Base-by-base conservation (phyloP, 1,140 invertebrate species). In the Phocides pigmalion region DNA sequence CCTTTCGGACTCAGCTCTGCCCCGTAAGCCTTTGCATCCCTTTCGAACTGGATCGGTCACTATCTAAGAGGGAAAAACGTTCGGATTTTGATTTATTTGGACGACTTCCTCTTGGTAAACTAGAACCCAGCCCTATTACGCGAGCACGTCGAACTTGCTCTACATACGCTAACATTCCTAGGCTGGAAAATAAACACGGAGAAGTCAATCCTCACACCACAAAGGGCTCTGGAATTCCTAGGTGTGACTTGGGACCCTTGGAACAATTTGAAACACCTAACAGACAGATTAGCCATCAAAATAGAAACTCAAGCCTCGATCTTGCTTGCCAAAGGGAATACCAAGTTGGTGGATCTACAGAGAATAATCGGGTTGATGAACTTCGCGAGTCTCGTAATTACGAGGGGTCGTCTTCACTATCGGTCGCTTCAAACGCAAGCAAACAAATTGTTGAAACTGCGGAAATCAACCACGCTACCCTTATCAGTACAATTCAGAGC, bases 1-100 rank as follows among this genome's bases (percentile, higher is more conserved):
- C 62, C 62, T n/a, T 54, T 64, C 47, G 49, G 61, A 8, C 25
- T 54, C 8, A 63, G 39, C 25, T 53, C 62, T 11, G 49, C 49
- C 9, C 49, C 47, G 5, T 53, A 28, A 19, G 39, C 39, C 4
- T 62, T 62, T 16, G 61, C 61, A 2, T 51, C 37, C 15, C 35
- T 63, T 16, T 28, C 47, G 11, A 63, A 63, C 11, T 63, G 61
- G 47, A 44, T 63, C 9, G 61, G 28, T 12, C 61, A 62, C 8
- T 41, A 41, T 8, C 16, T 50, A 12, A 37, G 58, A 25, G 22
- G 20, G n/a, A 44, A 19, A 14, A 32, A 44, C 11, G 35, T 62
- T 19, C 44, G 58, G 11, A 39, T 62, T 4, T 12, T 49, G 14
- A 19, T 62, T n/a, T 62, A 39, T 15, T 6, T 62, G 11, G 58